Evolutionary conservation across 2,113 vertebrate genomes (phyloP).

Genomic region (Limnothrissa miodon): DNA sequence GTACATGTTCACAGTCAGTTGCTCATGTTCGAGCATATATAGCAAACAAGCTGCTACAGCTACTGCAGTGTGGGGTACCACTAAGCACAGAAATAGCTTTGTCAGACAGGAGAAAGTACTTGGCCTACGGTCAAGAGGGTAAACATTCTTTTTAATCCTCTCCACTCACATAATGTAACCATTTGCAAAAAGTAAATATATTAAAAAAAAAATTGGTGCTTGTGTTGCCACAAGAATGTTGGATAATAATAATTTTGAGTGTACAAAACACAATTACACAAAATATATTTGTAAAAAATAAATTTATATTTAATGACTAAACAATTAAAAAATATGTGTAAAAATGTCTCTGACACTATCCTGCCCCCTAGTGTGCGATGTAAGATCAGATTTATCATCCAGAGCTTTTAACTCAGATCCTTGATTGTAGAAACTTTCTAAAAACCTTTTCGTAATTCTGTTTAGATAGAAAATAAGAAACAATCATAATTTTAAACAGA

Average conservation of each 20-base stretch:
- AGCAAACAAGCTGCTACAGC: constrained; percentile 6
- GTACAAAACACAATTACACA: not conserved
- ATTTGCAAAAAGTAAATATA: not conserved
- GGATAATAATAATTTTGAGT: not conserved
- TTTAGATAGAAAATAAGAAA: not conserved
- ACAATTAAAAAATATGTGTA: too few species aligned
- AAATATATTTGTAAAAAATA: too few species aligned
- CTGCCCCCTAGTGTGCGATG: not conserved
- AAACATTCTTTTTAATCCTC: not conserved
- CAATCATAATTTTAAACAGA: not conserved
- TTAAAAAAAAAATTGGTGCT: not conserved
- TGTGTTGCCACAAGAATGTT: not conserved
- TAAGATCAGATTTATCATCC: not conserved
- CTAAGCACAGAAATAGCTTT: not conserved
- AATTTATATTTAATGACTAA: too few species aligned
- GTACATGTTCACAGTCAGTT: constrained; percentile 7
- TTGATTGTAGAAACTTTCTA: not conserved
- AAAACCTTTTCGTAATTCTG: not conserved
- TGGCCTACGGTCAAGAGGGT: not conserved
- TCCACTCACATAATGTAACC: not conserved
- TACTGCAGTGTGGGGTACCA: constrained; percentile 11
- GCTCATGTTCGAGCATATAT: too few species aligned
- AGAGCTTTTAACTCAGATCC: not conserved
- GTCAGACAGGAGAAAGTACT: not conserved
- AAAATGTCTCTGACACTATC: not conserved